Percentiles rank a stretch among this genome's conserved stretches.
Evolutionary conservation across 2,888 invertebrate genomes (phyloP).

Genomic region (Neoascia interrupta): DNA sequence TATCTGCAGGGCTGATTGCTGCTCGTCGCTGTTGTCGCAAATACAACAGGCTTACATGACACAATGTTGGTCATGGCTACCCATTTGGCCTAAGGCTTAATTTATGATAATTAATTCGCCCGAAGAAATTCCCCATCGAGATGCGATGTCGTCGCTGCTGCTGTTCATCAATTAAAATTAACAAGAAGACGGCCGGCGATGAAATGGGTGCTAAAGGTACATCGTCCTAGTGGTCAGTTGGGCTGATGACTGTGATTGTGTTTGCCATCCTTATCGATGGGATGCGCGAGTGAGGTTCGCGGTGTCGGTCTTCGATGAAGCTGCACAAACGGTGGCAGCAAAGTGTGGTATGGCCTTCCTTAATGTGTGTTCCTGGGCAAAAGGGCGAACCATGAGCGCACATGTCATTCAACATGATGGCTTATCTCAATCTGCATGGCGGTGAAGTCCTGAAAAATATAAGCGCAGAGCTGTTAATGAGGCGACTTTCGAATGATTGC

Average conservation of each 20-base stretch:
- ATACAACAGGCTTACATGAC: slow-evolving; percentile 61
- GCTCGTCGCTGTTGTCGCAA: slow-evolving; percentile 38
- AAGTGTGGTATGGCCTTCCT: slow-evolving; percentile 43
- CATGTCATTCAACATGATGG: slow-evolving; percentile 69
- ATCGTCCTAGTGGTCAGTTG: slow-evolving; percentile 56
- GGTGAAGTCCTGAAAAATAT: slow-evolving; percentile 21
- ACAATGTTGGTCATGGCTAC: slow-evolving; percentile 66
- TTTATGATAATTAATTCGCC: slow-evolving; percentile 78
- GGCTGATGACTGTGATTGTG: slow-evolving; percentile 54
- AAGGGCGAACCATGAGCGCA: slow-evolving; percentile 29
- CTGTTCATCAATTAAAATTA: slow-evolving; percentile 68
- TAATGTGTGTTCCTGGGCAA: slow-evolving; percentile 10
- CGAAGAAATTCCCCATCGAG: slow-evolving; percentile 32
- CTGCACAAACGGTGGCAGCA: slow-evolving; percentile 17
- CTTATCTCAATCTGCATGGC: slow-evolving; percentile 51
- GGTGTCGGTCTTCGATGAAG: slow-evolving; percentile 37
- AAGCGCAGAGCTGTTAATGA: slow-evolving; percentile 67
- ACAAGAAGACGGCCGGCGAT: slow-evolving; percentile 42
- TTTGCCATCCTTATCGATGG: slow-evolving; percentile 56
- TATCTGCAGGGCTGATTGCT: slow-evolving; percentile 52
- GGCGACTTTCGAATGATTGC: slow-evolving; percentile 47
- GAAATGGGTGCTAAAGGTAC: slow-evolving; percentile 47
- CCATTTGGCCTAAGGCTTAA: slow-evolving; percentile 72
- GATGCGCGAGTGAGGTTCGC: background rate
- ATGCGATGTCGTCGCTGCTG: slow-evolving; percentile 23